phyloP scores from a whole-genome alignment of 2,888 invertebrate genomes.

The Nasonia oneida region DNA sequence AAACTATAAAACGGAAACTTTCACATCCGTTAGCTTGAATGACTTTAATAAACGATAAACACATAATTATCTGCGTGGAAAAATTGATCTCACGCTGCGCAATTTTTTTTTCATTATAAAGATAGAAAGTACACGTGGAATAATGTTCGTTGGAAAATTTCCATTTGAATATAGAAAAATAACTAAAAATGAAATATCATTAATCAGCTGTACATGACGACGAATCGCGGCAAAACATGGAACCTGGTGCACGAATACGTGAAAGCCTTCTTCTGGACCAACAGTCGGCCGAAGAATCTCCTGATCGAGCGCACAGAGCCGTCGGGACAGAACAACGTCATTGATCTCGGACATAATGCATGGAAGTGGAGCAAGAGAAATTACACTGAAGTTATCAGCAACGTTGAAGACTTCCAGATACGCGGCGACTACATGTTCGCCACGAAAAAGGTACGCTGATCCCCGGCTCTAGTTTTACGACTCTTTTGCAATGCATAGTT shows the following conservation, averaged over 20 bases:
- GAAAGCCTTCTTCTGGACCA: conserved; percentile 89
- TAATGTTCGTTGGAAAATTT: conserved; percentile 2
- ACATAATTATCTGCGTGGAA: background rate
- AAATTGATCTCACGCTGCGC: background rate
- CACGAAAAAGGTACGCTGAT: conserved; percentile 81
- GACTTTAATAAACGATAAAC: background rate
- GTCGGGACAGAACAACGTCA: conserved; percentile 81
- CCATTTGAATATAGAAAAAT: background rate
- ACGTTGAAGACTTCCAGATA: conserved; percentile 90
- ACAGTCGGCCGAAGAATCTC: conserved; percentile 80
- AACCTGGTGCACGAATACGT: conserved; percentile 86
- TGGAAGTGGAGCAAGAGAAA: conserved; percentile 63
- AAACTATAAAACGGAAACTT: background rate
- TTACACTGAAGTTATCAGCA: conserved; percentile 81
- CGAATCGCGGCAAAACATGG: conserved; percentile 88
- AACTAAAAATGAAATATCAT: background rate
- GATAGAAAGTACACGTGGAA: background rate
- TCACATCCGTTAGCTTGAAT: conserved; percentile 7
- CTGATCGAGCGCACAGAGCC: conserved; percentile 86
- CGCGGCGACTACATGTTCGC: conserved; percentile 93
- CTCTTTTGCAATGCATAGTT: background rate
- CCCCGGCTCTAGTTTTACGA: background rate
- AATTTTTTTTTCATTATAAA: background rate
- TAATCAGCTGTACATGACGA: conserved; percentile 87
- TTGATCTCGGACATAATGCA: conserved; percentile 70